Evolutionary conservation across 1,140 invertebrate species (phyloP), one percentile per base, ranked within the genome.

Genomic region (Drosophila grimshawi): DNA sequence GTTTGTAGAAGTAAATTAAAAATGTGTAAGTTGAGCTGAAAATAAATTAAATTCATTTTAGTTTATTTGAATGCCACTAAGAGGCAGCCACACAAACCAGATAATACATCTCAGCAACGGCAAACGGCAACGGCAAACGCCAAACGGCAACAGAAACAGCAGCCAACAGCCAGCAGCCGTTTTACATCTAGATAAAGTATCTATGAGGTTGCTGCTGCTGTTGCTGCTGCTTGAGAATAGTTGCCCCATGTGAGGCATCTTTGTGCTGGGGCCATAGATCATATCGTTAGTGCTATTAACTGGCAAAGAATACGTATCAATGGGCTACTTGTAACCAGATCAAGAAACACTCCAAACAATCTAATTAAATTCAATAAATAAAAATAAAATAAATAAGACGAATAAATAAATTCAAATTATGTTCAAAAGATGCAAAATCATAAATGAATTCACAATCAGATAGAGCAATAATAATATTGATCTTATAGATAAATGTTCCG

Each of bases 141-240:
- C 33, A n/a, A 49, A 61, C 19, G 19, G 19, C 19, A 64, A 62
- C 53, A 57, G 11, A 33, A 75, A 41, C 46, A 66, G 55, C 64
- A 43, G 39, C 69, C 75, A 64, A 33, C 49, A 69, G 45, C 27
- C 75, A 48, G 60, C 73, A 68, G 69, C 52, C 65, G 64, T 56
- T 77, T 66, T 56, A 2, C 46, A 85, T 86, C 78, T 43, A 86
- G 81, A 81, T 80, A 80, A 59, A 77, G 11, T 88, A 80, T 86
- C 82, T 81, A 35, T 32, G 27, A 55, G 80, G 46, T 43, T 48
- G 79, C 57, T 64, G 51, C 72, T 69, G 65, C 70, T 60, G 71
- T 64, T 61, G 49, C 32, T 59, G 30, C 49, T 48, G 1, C 46
- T n/a, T 48, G 64, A 37, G 39, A 19, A 37, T 10, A 8, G 6